A percentile compares a stretch with the other conserved stretches of the same genome.
phyloP scores from a whole-genome alignment of 2,797 vertebrate species.

The Florisuga fusca region DNA sequence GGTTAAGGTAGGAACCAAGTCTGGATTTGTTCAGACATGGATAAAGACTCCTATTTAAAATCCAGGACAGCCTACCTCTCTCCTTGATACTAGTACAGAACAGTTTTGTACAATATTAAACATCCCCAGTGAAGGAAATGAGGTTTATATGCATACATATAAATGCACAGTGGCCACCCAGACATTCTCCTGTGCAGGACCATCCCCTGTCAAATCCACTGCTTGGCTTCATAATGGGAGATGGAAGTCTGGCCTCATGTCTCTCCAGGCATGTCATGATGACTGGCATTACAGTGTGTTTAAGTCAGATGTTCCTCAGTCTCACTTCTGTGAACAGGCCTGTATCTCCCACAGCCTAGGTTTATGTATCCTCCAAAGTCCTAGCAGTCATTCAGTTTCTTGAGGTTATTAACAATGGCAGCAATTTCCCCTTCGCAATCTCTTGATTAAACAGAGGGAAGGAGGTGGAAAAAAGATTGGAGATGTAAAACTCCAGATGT shows the following conservation, averaged over 20 bases:
- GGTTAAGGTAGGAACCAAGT: background rate
- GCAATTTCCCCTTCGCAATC: constrained; percentile 19
- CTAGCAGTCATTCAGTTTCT: background rate
- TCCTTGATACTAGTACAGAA: background rate
- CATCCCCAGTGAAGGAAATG: background rate
- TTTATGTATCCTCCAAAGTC: background rate
- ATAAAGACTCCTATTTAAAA: background rate
- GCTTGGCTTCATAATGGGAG: background rate
- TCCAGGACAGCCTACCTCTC: fast-evolving
- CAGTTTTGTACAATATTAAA: background rate
- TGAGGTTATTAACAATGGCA: background rate
- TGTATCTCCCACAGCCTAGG: background rate
- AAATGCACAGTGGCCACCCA: background rate
- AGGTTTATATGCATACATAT: background rate
- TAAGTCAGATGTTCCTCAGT: background rate
- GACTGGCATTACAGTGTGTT: background rate
- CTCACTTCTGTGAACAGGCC: background rate
- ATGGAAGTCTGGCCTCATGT: background rate
- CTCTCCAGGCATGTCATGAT: background rate
- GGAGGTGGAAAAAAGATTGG: constrained; percentile 21
- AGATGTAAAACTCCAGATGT: constrained; percentile 53
- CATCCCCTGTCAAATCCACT: background rate
- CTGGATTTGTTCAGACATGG: background rate
- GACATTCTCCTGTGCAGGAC: background rate
- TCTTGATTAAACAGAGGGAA: constrained; percentile 50